Evolutionary conservation across 2,113 vertebrate species (phyloP).

Genomic region (Fregata magnificens): DNA sequence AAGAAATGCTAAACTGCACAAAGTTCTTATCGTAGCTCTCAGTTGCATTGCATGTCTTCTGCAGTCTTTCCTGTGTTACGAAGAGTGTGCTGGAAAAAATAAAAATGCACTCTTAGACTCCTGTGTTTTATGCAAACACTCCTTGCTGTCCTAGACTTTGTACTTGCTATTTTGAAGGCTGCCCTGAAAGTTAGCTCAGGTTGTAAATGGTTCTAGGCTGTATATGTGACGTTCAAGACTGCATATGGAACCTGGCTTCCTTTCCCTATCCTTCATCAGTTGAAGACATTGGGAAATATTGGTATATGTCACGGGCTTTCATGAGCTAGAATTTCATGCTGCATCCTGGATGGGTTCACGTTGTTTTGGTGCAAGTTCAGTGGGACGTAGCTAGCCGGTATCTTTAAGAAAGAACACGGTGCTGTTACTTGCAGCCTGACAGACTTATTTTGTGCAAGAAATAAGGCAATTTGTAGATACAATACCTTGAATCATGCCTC

Average conservation of each 20-base stretch:
- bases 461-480: neutral
- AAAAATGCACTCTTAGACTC: neutral
- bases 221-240: accelerated
- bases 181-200: neutral
- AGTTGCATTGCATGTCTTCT: neutral
- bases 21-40: neutral
- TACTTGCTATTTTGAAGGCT: neutral
- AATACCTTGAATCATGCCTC: neutral
- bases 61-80: neutral
- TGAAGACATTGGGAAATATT: neutral
- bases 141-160: neutral
- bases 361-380: neutral
- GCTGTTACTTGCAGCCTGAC: neutral
- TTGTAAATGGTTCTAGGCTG: neutral
- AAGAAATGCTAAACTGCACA: neutral
- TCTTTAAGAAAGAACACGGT: neutral
- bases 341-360: neutral
- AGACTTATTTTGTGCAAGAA: neutral
- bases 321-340: neutral
- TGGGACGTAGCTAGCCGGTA: neutral
- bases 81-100: neutral
- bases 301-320: neutral
- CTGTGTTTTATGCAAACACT: neutral
- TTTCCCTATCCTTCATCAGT: neutral
- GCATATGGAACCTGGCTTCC: neutral